phyloP scores from a whole-genome alignment of 2,797 vertebrate genomes.

The Phoeniculus purpureus region DNA sequence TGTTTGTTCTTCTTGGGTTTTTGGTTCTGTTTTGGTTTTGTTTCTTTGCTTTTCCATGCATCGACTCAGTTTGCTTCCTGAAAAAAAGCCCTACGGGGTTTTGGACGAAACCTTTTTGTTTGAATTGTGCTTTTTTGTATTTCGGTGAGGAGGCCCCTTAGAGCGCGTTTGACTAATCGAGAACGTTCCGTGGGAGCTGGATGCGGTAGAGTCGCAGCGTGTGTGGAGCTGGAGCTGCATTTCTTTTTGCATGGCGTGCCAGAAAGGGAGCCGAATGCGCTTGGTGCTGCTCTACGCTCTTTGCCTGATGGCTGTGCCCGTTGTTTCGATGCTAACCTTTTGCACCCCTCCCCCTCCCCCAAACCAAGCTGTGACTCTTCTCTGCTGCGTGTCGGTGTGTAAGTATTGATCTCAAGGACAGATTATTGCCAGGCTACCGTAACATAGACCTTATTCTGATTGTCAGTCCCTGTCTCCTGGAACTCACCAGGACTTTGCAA shows the following conservation, averaged over 20 bases:
- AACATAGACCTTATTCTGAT: constrained; percentile 81
- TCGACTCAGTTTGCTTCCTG: constrained; percentile 66
- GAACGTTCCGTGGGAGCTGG: constrained; percentile 58
- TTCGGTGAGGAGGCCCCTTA: constrained; percentile 57
- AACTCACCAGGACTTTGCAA: constrained; percentile 73
- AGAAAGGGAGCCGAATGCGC: constrained; percentile 66
- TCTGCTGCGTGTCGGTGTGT: background rate
- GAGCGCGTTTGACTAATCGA: constrained; percentile 70
- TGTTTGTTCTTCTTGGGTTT: constrained; percentile 56
- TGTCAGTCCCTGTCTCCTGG: constrained; percentile 15
- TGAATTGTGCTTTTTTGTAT: constrained; percentile 23
- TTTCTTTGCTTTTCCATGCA: constrained; percentile 34
- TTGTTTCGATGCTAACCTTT: constrained; percentile 16
- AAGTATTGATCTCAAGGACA: constrained; percentile 65
- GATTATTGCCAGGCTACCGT: constrained; percentile 66
- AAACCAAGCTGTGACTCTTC: background rate
- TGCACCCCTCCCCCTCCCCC: background rate
- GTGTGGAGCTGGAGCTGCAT: constrained; percentile 52
- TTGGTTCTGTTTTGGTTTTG: background rate
- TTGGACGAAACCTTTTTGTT: constrained; percentile 49
- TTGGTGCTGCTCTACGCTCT: constrained; percentile 76
- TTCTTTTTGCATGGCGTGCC: constrained; percentile 77
- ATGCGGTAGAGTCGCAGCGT: constrained; percentile 15
- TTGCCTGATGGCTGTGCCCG: constrained; percentile 65
- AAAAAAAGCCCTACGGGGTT: constrained; percentile 4